These are phyloP conservation scores for Apostichopus japonicus DNA, from an alignment of 35 echinoderm and acorn worm species.

Conservation along the genomic window DNA sequence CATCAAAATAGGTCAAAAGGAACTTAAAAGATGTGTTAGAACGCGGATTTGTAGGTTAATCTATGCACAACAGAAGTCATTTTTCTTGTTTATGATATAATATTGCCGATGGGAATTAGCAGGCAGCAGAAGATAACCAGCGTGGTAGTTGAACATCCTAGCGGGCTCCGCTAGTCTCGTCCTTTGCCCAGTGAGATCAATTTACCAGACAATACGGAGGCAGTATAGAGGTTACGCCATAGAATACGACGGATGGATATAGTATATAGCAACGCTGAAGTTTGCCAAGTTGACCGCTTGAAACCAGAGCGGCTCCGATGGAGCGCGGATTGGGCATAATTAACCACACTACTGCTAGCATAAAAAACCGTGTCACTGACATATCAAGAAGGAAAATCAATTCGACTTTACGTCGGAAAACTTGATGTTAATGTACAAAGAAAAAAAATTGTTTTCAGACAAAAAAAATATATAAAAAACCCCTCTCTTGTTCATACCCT, in stretches of 20 bases:
- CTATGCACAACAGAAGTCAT: conserved; percentile 38
- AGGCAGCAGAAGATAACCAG: not conserved
- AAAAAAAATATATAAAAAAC: too few species aligned
- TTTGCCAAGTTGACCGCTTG: not conserved
- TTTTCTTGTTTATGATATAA: conserved; percentile 24
- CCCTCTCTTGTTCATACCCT: too few species aligned
- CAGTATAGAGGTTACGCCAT: not conserved
- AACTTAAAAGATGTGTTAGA: conserved; percentile 23
- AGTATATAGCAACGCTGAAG: not conserved
- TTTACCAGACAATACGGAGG: conserved; percentile 28
- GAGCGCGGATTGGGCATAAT: not conserved
- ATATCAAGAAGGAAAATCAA: too few species aligned
- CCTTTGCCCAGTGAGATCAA: conserved; percentile 46
- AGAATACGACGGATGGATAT: not conserved
- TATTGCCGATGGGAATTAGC: conserved; percentile 31
- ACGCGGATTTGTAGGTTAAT: conserved; percentile 38
- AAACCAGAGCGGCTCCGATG: not conserved
- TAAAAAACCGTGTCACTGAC: too few species aligned
- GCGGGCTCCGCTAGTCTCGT: conserved; percentile 33
- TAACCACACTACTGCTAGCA: not conserved
- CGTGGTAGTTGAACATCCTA: conserved; percentile 35
- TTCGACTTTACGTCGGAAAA: too few species aligned
- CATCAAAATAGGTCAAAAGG: conserved; percentile 48
- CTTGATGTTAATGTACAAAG: too few species aligned
- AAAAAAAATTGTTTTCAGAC: too few species aligned